Conservation (phyloP, 2,888 invertebrate species). For the Andrena bucephala region DNA sequence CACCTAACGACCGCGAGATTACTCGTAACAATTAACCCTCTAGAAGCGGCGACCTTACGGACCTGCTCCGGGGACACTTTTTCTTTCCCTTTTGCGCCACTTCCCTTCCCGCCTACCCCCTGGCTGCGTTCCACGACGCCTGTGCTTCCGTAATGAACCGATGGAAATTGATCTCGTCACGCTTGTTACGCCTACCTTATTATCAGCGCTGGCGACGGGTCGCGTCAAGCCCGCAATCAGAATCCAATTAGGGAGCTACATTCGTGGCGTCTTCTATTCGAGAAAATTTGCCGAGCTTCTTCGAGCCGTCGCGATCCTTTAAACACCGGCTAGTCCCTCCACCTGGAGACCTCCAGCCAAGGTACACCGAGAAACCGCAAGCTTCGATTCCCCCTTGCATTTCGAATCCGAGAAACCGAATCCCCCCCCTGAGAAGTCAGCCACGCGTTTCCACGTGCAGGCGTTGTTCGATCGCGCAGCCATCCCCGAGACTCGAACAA, state of each 20-base stretch:
- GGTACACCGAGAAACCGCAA: constrained; percentile 1
- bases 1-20: constrained; percentile 60
- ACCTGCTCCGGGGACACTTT: constrained; percentile 27
- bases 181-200: constrained; percentile 38
- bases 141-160: constrained; percentile 47
- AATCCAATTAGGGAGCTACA: constrained; percentile 29
- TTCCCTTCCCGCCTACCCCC: not conserved
- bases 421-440: constrained; percentile 28
- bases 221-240: not conserved
- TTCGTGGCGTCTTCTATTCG: not conserved
- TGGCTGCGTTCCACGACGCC: constrained; percentile 21
- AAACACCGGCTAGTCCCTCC: not conserved
- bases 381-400: not conserved
- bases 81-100: not conserved
- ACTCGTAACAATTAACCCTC: constrained; percentile 63
- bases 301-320: not conserved
- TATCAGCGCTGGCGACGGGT: constrained; percentile 12
- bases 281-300: not conserved
- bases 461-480: constrained; percentile 32
- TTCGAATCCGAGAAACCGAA: constrained; percentile 12
- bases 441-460: constrained; percentile 48
- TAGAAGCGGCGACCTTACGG: constrained; percentile 25
- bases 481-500: constrained; percentile 36
- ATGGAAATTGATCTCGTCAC: constrained; percentile 50
- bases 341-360: not conserved